A percentile compares a stretch with the other conserved stretches of the same genome.
Evolutionary conservation across 2,888 invertebrate genomes (phyloP).

Genomic region (Aproaerema taeniolella): DNA sequence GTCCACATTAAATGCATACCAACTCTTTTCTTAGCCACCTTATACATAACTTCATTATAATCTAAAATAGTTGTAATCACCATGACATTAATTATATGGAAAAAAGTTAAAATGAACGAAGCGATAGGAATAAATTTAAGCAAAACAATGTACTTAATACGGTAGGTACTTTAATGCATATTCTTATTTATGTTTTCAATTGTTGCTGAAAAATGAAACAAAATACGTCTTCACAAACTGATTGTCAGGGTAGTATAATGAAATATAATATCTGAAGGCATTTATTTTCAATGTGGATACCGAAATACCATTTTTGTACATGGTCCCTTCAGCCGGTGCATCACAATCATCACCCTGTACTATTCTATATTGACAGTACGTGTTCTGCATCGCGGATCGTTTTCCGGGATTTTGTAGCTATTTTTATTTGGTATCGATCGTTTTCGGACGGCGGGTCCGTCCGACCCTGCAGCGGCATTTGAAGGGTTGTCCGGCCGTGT

Average conservation of each 20-base stretch:
- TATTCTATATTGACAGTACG: conserved; percentile 73
- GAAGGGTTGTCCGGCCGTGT: conserved; percentile 70
- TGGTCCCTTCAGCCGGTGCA: conserved; percentile 52
- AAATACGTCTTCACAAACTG: no score
- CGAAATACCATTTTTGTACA: conserved; percentile 45
- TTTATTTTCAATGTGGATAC: conserved; percentile 64
- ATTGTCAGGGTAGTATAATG: no score
- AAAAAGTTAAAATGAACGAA: no score
- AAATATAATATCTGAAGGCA: no score
- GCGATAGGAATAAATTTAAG: no score
- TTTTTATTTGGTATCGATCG: conserved; percentile 70
- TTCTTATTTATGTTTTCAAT: no score
- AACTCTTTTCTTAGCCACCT: conserved; percentile 6
- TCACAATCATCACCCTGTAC: conserved; percentile 68
- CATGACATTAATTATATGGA: no score
- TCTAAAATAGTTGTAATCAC: no score
- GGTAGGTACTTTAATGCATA: no score
- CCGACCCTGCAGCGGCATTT: conserved; percentile 37
- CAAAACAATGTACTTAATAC: no score
- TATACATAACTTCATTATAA: no score
- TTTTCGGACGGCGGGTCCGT: conserved; percentile 32
- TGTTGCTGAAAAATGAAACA: no score
- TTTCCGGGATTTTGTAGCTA: conserved; percentile 67
- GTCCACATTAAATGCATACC: conserved; percentile 37
- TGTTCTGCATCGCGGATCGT: conserved; percentile 58